Evolutionary conservation across 2,113 vertebrate species (phyloP), one percentile per base, ranked within the genome.

Genomic region (Rutilus rutilus): DNA sequence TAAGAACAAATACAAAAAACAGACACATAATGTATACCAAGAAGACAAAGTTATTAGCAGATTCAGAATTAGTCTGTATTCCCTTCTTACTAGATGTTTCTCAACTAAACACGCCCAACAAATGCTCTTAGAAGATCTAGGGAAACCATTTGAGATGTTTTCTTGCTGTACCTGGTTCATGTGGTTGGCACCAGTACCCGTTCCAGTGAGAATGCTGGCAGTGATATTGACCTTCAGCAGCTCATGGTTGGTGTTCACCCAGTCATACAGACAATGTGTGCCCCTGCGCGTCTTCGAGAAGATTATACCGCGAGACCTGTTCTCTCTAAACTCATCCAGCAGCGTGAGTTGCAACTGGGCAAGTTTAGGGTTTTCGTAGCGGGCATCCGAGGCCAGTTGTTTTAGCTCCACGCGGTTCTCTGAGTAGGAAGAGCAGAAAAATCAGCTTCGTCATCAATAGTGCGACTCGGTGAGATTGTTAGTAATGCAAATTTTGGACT

Each of bases 141-240:
- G 33, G 17, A n/a, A 73, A 73, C 21, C 19, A 42, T 73, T 42
- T 15, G 64, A 64, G n/a, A 59, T 59, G 21, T 33, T 59, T 11
- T 52, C 67, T n/a, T 12, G 1, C 8, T 82, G 81, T 90, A 97
- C 98, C 96, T 96, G 97, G 0, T 97, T 98, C 98, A 99, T 99
- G 89, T 94, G 93, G 76, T 69, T 88, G 79, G 15, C 88, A 89
- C 96, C 96, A 79, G 87, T 96, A 88, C 97, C 95, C 0, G 96
- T 88, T 0, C 98, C 98, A 0, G 84, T 97, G 54, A 99, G 84
- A 76, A 95, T 74, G 0, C 93, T 93, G 0, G 97, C 92, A 11
- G 89, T 92, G 90, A 99, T 90, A 67, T 93, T 91, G 0, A 93
- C 85, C 0, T 14, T 12, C 0, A 17, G 1, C 54, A 98, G 92